A percentile compares a stretch with the other conserved stretches of the same genome.
These are phyloP conservation scores for Paracyclopina nana DNA, from an alignment of 1,140 invertebrate genomes.

Conservation along the genomic window DNA sequence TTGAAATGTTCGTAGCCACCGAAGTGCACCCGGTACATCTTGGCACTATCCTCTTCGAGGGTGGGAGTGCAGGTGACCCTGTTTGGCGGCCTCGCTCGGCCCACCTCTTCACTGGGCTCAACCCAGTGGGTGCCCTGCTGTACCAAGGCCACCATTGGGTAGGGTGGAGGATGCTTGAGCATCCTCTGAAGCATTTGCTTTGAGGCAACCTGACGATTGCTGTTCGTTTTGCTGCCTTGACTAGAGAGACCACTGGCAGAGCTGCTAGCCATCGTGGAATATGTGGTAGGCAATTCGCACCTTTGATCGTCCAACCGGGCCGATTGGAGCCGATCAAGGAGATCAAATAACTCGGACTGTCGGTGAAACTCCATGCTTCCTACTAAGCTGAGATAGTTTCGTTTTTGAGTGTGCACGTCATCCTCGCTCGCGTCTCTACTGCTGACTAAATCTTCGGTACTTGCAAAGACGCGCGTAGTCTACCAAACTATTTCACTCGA, in stretches of 20 bases:
- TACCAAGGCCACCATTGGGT: slow-evolving; percentile 67
- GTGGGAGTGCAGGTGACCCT: slow-evolving; percentile 29
- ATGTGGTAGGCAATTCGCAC: slow-evolving; percentile 8
- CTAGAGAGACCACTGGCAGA: neutral
- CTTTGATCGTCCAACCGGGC: slow-evolving; percentile 34
- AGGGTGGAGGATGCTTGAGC: slow-evolving; percentile 39
- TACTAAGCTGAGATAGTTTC: too few species aligned
- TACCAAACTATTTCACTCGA: too few species aligned
- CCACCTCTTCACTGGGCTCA: slow-evolving; percentile 34
- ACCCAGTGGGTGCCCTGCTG: slow-evolving; percentile 70
- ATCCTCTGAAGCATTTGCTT: slow-evolving; percentile 46
- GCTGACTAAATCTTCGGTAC: too few species aligned
- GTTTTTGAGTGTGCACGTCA: too few species aligned
- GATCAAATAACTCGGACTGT: slow-evolving; percentile 38
- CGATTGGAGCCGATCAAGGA: slow-evolving; percentile 73
- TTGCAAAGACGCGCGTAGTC: too few species aligned
- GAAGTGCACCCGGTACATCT: slow-evolving; percentile 76
- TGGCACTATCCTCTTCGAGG: slow-evolving; percentile 73
- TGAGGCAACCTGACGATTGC: neutral
- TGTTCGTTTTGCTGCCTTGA: slow-evolving; percentile 7
- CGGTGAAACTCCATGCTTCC: too few species aligned
- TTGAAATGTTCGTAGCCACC: slow-evolving; percentile 86
- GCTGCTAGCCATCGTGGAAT: neutral
- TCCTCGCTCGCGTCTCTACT: too few species aligned
- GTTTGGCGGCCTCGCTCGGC: slow-evolving; percentile 25